These are phyloP conservation scores for Chlorocebus sabaeus DNA, from an alignment of 2,113 vertebrate species.

Conservation along the genomic window DNA sequence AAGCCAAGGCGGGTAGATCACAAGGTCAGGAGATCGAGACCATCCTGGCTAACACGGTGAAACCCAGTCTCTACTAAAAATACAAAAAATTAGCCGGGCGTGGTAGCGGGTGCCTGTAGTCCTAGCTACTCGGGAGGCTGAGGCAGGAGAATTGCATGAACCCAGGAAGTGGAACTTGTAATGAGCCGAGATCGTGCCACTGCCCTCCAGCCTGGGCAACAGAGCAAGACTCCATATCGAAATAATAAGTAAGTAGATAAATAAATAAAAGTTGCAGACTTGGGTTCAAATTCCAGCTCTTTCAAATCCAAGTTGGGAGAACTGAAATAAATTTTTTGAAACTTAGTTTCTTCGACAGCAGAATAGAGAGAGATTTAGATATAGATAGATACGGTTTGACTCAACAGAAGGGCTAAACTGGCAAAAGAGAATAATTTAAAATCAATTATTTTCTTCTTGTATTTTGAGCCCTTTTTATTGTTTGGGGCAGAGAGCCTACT, in stretches of 20 bases:
- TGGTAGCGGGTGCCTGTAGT: no score
- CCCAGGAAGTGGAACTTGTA: no score
- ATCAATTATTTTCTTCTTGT: not conserved
- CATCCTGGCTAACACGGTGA: no score
- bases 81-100: no score
- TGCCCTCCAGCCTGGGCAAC: no score
- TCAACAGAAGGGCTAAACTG: not conserved
- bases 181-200: no score
- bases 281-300: not conserved
- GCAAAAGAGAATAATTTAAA: not conserved
- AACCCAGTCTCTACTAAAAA: no score
- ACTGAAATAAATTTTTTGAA: not conserved
- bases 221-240: no score
- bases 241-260: no score
- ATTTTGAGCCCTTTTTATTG: not conserved
- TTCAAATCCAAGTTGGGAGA: not conserved
- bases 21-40: no score
- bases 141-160: no score
- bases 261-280: not conserved
- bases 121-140: no score
- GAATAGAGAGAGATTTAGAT: not conserved
- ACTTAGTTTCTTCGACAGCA: not conserved
- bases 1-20: accelerated
- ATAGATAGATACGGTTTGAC: not conserved
- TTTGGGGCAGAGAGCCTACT: not conserved